Evolutionary conservation across 2,888 invertebrate species (phyloP).

Genomic region (Volucella inanis): DNA sequence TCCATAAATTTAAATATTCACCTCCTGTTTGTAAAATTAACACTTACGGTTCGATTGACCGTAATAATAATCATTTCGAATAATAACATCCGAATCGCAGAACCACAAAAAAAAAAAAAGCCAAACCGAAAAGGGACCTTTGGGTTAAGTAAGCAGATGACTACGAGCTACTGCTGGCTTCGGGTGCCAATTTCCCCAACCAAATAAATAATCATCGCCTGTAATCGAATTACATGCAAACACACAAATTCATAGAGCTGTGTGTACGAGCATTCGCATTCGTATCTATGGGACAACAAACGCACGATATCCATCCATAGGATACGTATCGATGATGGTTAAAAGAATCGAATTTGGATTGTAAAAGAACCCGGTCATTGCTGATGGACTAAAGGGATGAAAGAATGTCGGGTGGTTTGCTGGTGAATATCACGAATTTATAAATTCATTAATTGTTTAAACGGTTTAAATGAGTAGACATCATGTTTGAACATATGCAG

Average conservation of each 20-base stretch:
- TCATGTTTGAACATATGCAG: slow-evolving; percentile 62
- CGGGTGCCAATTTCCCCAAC: slow-evolving; percentile 15
- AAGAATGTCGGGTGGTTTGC: slow-evolving; percentile 56
- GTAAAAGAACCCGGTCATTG: slow-evolving; percentile 33
- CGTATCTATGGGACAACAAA: slow-evolving; percentile 42
- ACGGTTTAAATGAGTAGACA: slow-evolving; percentile 70
- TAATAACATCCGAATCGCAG: slow-evolving; percentile 57
- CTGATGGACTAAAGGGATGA: slow-evolving; percentile 41
- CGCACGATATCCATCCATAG: slow-evolving; percentile 30
- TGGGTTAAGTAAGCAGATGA: slow-evolving; percentile 41
- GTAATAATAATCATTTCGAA: slow-evolving; percentile 70
- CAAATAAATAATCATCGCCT: slow-evolving; percentile 42
- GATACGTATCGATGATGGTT: slow-evolving; percentile 38
- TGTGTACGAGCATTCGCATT: background rate
- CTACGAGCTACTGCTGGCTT: slow-evolving; percentile 1
- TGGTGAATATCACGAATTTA: slow-evolving; percentile 64
- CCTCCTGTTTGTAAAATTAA: slow-evolving; percentile 41
- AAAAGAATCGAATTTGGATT: slow-evolving; percentile 45
- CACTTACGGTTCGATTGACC: slow-evolving; percentile 61
- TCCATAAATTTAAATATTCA: background rate
- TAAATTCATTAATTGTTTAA: slow-evolving; percentile 73
- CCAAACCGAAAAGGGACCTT: background rate
- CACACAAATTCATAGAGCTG: background rate
- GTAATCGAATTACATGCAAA: slow-evolving; percentile 38
- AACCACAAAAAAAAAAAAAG: slow-evolving; percentile 39